These are phyloP conservation scores for Bettongia penicillata DNA, from an alignment of 2,113 vertebrate species.

Conservation along the genomic window DNA sequence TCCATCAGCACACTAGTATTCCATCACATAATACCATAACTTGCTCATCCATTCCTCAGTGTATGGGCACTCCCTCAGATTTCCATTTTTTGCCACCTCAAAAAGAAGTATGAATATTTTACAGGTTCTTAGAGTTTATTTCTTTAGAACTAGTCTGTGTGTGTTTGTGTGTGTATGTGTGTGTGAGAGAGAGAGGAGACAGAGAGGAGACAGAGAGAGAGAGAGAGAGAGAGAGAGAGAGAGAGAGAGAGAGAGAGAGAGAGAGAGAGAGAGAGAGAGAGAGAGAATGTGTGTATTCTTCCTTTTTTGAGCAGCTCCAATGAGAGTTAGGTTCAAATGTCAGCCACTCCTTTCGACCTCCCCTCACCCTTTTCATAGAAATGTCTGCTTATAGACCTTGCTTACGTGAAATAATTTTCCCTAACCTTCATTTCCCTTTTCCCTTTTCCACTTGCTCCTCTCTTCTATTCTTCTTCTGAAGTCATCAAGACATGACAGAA, in stretches of 20 bases:
- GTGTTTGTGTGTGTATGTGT: too few relatives aligned
- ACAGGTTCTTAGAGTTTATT: not conserved
- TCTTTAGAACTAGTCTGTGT: too few relatives aligned
- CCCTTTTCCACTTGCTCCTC: not conserved
- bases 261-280: too few relatives aligned
- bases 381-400: not conserved
- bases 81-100: not conserved
- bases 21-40: not conserved
- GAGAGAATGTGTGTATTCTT: not conserved
- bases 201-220: too few relatives aligned
- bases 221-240: too few relatives aligned
- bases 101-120: not conserved
- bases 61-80: not conserved
- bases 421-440: not conserved
- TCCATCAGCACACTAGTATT: not conserved
- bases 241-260: too few relatives aligned
- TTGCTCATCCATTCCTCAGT: not conserved
- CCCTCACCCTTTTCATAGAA: not conserved
- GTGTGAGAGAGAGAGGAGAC: too few relatives aligned
- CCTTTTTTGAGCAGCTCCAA: not conserved
- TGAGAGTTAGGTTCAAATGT: not conserved
- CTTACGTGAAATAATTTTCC: not conserved
- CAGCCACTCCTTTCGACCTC: not conserved
- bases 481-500: not conserved
- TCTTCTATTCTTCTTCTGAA: not conserved